A percentile compares a stretch with the other conserved stretches of the same genome.
These are phyloP conservation scores for Popillia japonica DNA, from an alignment of 1,140 invertebrate genomes.

Conservation along the genomic window DNA sequence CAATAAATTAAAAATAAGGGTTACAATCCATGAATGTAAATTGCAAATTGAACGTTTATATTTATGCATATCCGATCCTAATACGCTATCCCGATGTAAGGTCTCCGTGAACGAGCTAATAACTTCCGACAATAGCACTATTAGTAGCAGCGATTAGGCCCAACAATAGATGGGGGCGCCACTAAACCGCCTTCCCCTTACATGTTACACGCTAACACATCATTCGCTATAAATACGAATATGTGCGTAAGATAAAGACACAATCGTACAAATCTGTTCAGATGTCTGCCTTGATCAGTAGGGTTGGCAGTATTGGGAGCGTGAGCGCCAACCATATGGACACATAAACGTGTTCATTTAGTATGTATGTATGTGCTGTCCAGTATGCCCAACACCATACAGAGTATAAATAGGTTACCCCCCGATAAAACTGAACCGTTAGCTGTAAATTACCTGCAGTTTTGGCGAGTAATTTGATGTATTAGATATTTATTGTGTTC, in stretches of 20 bases:
- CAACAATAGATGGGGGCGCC: constrained; percentile 3
- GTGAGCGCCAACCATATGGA: constrained; percentile 6
- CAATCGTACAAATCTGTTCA: constrained; percentile 14
- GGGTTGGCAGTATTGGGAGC: not conserved
- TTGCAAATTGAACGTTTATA: constrained; percentile 4
- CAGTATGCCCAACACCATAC: too few species aligned
- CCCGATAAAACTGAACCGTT: not conserved
- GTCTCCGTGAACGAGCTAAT: not conserved
- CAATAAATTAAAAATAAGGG: too few species aligned
- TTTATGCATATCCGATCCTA: not conserved
- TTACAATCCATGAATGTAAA: not conserved
- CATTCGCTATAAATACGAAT: not conserved
- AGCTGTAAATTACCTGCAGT: constrained; percentile 4
- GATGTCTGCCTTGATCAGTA: not conserved
- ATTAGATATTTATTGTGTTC: constrained; percentile 9
- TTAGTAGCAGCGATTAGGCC: not conserved
- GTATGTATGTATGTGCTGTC: not conserved
- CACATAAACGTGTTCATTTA: constrained; percentile 6
- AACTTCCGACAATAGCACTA: constrained; percentile 4
- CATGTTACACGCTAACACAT: not conserved
- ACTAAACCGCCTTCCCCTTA: constrained; percentile 17
- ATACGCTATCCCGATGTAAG: not conserved
- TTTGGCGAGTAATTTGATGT: not conserved
- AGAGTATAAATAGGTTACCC: not conserved
- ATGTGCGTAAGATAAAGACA: constrained; percentile 11